These are phyloP conservation scores for Xerus rutilus DNA, from an alignment of 2,797 vertebrate species.

Conservation along the genomic window DNA sequence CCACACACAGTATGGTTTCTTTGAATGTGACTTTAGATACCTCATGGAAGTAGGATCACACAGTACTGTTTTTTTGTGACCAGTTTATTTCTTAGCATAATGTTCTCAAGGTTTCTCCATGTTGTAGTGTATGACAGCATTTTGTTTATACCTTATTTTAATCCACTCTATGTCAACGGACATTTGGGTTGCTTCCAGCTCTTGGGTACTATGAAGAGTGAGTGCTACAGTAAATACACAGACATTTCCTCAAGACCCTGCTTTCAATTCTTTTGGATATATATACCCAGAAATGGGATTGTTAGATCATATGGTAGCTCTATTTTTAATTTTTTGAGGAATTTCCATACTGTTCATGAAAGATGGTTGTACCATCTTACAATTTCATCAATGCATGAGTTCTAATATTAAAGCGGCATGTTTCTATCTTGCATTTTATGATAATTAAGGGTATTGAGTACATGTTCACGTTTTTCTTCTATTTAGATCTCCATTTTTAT, in stretches of 20 bases:
- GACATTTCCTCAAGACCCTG: background rate
- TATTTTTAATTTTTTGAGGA: conserved; percentile 40
- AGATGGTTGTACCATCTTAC: background rate
- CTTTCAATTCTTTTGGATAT: conserved; percentile 17
- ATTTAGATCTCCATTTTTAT: conserved; percentile 1
- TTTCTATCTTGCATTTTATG: conserved; percentile 40
- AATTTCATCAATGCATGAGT: background rate
- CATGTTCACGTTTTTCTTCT: background rate
- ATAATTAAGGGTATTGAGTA: background rate
- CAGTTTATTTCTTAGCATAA: background rate
- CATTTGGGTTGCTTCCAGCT: background rate
- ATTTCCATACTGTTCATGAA: background rate
- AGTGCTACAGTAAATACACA: background rate
- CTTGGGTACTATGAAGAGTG: background rate
- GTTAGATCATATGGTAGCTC: background rate
- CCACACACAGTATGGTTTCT: background rate
- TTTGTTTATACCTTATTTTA: background rate
- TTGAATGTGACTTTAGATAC: background rate
- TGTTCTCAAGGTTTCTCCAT: background rate
- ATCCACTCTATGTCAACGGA: background rate
- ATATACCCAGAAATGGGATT: background rate
- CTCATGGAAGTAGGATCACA: background rate
- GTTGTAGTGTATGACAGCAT: no score
- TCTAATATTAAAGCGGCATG: conserved; percentile 18
- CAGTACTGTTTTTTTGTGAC: background rate